Base-by-base conservation (phyloP, 2,888 invertebrate species). In the Mythimna lalbum region DNA sequence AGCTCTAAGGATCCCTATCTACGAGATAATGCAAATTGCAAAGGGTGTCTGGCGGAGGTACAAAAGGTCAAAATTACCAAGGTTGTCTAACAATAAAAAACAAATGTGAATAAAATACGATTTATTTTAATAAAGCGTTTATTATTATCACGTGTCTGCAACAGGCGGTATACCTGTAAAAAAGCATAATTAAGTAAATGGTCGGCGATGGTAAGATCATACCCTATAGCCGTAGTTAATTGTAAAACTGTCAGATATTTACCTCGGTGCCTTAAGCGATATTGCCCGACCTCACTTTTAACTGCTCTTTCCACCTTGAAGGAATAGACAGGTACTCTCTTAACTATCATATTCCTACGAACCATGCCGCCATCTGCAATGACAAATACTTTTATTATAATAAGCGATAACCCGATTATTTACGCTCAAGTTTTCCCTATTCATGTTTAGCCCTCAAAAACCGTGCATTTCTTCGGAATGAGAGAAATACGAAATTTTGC, bases 1-100 rank as follows among this genome's bases (percentile, higher is more conserved):
- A 12, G 69, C 85, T 36, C 59, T 93, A 23, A 88, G 90, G 73
- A 82, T 90, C 31, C 86, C 86, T 31, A 81, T 91, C 52, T 88
- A 89, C 69, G 77, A 87, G 77, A 69, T 90, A 52, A 70, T 85
- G 69, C 83, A 83, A 83, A 68, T 82, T 36, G 21, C 78, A 4
- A 82, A 84, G n/a, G 80, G 79, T 17, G 64, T 85, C n/a, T 84
- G 82, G 81, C 78, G 80, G 33, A 69, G 78, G 23, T 76, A 78
- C 39, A 85, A 80, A 60, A 82, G 69, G 60, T 77, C 80, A 14
- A 80, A 79, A 49, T 66, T 81, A 57, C 76, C 71, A 23, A 69
- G 76, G 43, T 69, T 85, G 56, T 74, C 84, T 9, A 49, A 78
- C 21, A 85, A 76, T 68, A 85, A 85, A 81, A 85, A 85, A 64